Base-by-base conservation (phyloP, 2,888 invertebrate genomes). In the Kryphioiulus occultus region DNA sequence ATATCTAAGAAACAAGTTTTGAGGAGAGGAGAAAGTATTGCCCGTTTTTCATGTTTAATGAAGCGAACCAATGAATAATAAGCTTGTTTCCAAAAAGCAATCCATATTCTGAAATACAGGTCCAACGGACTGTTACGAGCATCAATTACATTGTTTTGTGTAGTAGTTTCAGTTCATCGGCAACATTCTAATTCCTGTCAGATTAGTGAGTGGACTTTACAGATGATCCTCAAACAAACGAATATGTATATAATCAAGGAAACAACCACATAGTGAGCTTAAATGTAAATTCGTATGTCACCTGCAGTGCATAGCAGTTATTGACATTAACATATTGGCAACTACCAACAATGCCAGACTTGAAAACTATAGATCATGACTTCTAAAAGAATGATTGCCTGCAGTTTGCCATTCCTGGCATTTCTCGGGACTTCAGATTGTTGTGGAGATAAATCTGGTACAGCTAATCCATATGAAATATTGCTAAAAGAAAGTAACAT, bases 321-420 rank as follows among this genome's bases (percentile, higher is more conserved):
- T 17, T 78, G 78, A 78, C 78, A 12, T 3, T 78, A 22, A 78
- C 30, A 78, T 78, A 78, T 78, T 78, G 78, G 78, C 30, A 30
- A 30, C 78, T 78, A 78, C 78, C 78, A 78, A 78, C 78, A 78
- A 78, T 78, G 78, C 78, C 30, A 30, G 78, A 22, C 78, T 12
- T 26, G 0, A 78, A 78, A 30, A 78, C 78, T 78, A 78, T 78
- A 78, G 78, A 78, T 78, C 78, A 78, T 78, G 78, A 78, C 78
- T 78, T 78, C 78, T 78, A 26, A 78, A 53, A 78, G 78, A 78
- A 78, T 78, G 78, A 78, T 78, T 78, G 78, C 78, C 78, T 26
- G 78, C 78, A 78, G 78, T 78, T 78, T 30, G 78, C 78, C 78
- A 78, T 26, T 68, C 26, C 68, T 10, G 10, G 22, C 68, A 68